Evolutionary conservation across 2,113 vertebrate genomes (phyloP), one percentile per base, ranked within the genome.

Genomic region (Macquaria ambigua): DNA sequence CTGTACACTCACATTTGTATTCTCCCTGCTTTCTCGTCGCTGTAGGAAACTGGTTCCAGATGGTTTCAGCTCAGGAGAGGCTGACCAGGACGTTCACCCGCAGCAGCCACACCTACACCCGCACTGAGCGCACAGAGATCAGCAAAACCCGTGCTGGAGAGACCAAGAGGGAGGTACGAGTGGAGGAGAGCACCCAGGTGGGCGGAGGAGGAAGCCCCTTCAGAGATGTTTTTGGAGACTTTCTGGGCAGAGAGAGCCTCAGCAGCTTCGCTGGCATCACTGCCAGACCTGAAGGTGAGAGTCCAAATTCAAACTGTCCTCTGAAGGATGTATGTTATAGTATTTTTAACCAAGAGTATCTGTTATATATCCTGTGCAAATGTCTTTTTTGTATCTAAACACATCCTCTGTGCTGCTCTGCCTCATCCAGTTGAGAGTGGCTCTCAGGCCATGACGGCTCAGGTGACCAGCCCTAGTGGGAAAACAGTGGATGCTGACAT

Each of bases 21-120:
- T 74, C 56, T 48, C n/a, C 31, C 58, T 52, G 46, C 2, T 5
- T 50, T 68, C 1, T 74, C 61, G 55, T 23, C 39, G 28, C 48
- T 46, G 16, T 62, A 98, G 98, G 98, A 71, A 98, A 98, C 94
- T 99, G 98, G 98, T 99, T 99, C 94, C 98, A 99, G 97, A 99
- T 98, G 98, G 97, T 98, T 85, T 99, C 98, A 0, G 98, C 98
- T 78, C 98, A 99, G 96, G 98, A 99, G 94, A 96, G 98, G 28
- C 94, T 99, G 87, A 98, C 98, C 0, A 96, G 97, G 67, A 98
- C 96, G 0, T 98, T 99, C 93, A 98, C 97, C 0, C 97, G 98
- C 85, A 99, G 98, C 96, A 99, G 98, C 92, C 98, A 99, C 95
- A 98, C 97, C 0, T 99, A 99, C 93, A 98, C 97, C 1, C 97